These are phyloP conservation scores for Stenurella melanura DNA, from an alignment of 2,888 invertebrate genomes.

Conservation along the genomic window DNA sequence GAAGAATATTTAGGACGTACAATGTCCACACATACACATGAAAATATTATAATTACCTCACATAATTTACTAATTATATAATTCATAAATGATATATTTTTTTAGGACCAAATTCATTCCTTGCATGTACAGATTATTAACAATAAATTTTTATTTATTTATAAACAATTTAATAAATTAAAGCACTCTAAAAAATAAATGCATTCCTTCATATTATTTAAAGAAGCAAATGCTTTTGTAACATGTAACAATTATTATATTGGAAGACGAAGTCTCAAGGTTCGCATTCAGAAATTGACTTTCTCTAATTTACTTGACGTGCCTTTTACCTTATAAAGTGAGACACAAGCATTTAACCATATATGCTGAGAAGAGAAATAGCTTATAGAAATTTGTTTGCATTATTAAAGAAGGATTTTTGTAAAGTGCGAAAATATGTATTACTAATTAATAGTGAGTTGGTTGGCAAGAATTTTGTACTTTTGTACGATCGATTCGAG, in stretches of 20 bases:
- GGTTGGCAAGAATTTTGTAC: neutral
- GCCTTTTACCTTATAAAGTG: constrained; percentile 36
- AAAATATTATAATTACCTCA: constrained; percentile 4
- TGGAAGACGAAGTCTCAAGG: constrained; percentile 31
- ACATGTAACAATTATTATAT: constrained; percentile 15
- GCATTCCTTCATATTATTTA: neutral
- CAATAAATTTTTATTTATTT: neutral
- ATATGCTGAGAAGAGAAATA: constrained; percentile 8
- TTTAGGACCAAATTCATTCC: neutral
- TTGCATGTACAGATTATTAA: neutral
- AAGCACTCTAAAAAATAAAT: neutral
- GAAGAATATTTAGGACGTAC: constrained; percentile 18
- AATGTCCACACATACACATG: constrained; percentile 1
- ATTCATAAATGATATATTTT: neutral
- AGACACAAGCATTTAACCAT: constrained; percentile 15
- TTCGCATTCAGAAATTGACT: constrained; percentile 32
- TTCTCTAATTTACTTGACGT: constrained; percentile 36
- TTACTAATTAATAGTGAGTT: neutral
- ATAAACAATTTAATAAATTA: neutral
- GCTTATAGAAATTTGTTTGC: constrained; percentile 31
- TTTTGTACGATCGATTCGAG: neutral
- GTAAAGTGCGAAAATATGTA: constrained; percentile 8
- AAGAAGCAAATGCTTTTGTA: neutral
- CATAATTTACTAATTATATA: constrained; percentile 14
- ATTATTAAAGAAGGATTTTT: constrained; percentile 19